Conservation (phyloP, 2,797 vertebrate genomes). For the Scomberomorus guttatus region DNA sequence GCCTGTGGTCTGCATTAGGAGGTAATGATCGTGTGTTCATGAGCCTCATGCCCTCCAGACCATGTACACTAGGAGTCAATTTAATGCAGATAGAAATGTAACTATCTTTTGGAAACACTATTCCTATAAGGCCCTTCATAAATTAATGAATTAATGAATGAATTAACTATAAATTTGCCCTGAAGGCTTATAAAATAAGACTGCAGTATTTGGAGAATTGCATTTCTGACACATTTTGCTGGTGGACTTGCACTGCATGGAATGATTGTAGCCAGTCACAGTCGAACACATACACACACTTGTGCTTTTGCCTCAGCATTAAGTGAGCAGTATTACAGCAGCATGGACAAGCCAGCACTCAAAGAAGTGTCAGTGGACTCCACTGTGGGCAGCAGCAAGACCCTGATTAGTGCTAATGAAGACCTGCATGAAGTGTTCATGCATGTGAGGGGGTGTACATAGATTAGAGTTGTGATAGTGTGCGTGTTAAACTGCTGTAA, state of each 20-base stretch:
- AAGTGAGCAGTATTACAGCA: conserved; percentile 27
- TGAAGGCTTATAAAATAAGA: not conserved
- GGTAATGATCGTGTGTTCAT: not conserved
- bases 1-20: not conserved
- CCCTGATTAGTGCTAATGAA: conserved; percentile 76
- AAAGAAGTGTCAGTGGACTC: conserved; percentile 43
- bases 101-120: not conserved
- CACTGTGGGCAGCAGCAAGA: conserved; percentile 49
- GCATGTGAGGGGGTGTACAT: conserved; percentile 29
- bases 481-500: conserved; percentile 31
- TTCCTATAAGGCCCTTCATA: not conserved
- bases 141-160: conserved; percentile 1
- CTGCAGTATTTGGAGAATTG: not conserved
- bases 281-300: not conserved
- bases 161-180: not conserved
- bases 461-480: conserved; percentile 36
- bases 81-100: conserved; percentile 6
- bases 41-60: not conserved
- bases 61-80: not conserved
- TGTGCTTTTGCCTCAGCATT: not conserved
- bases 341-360: conserved; percentile 2
- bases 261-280: not conserved
- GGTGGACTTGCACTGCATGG: not conserved
- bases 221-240: no score
- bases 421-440: conserved; percentile 51